Percentiles rank a stretch among this genome's conserved stretches.
These are phyloP conservation scores for Hycleus phaleratus DNA, from an alignment of 1,140 invertebrate genomes.

Conservation along the genomic window DNA sequence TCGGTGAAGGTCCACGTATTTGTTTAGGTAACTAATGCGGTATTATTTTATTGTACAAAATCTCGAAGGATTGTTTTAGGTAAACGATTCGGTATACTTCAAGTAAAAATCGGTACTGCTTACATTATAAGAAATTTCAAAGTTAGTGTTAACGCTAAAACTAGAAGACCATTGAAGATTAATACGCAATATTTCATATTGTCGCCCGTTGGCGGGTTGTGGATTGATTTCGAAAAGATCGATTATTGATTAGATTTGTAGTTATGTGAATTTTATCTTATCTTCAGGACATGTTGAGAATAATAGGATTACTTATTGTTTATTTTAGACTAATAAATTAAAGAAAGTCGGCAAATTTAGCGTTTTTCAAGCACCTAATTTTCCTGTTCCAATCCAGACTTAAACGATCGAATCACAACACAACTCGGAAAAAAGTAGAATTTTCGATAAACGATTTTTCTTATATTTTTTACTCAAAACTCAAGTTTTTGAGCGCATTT, in stretches of 20 bases:
- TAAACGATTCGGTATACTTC: slow-evolving; percentile 13
- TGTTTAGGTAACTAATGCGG: slow-evolving; percentile 36
- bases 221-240: slow-evolving; percentile 5
- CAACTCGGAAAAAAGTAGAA: no score
- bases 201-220: neutral
- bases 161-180: slow-evolving; percentile 6
- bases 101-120: slow-evolving; percentile 12
- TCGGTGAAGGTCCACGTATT: slow-evolving; percentile 55
- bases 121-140: slow-evolving; percentile 12
- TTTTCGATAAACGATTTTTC: no score
- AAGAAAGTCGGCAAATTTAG: no score
- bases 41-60: neutral
- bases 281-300: neutral
- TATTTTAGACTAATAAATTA: no score
- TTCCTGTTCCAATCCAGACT: no score
- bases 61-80: neutral
- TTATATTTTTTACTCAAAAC: no score
- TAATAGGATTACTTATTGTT: neutral
- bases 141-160: slow-evolving; percentile 5
- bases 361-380: no score
- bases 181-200: neutral
- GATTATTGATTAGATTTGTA: no score
- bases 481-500: no score
- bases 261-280: neutral
- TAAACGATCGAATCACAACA: no score